phyloP scores from a whole-genome alignment of 2,888 invertebrate genomes.

The Sinotaia quadrata region DNA sequence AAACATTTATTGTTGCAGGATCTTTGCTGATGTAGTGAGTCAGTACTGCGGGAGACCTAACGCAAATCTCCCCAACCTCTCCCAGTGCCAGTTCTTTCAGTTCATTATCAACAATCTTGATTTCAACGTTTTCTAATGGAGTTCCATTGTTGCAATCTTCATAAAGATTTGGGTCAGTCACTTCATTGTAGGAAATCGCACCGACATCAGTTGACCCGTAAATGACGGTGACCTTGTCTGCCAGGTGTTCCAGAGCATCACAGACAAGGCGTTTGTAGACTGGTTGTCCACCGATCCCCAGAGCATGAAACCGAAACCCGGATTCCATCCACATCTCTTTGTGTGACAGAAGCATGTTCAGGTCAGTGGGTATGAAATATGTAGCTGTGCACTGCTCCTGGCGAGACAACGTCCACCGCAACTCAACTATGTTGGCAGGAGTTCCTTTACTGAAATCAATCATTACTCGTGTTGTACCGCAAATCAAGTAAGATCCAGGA shows the following conservation, averaged over 20 bases:
- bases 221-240: too few species aligned
- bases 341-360: conserved; percentile 21
- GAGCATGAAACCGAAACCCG: too few species aligned
- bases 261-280: too few species aligned
- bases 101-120: conserved; percentile 33
- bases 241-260: too few species aligned
- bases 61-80: conserved; percentile 32
- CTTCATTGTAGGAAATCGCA: too few species aligned
- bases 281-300: too few species aligned
- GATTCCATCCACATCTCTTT: conserved; percentile 28
- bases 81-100: conserved; percentile 27
- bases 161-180: conserved; percentile 21
- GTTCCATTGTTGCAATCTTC: conserved; percentile 31
- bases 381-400: conserved; percentile 32
- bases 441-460: conserved; percentile 31
- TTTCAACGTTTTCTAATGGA: conserved; percentile 27
- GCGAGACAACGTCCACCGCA: conserved; percentile 31
- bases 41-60: conserved; percentile 31
- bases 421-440: conserved; percentile 5
- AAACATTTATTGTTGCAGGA: conserved; percentile 17
- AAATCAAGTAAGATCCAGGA: conserved; percentile 37
- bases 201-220: too few species aligned
- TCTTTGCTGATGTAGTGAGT: conserved; percentile 32
- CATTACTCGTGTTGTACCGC: conserved; percentile 34
- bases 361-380: conserved; percentile 31